Evolutionary conservation across 2,888 invertebrate species (phyloP).

Genomic region (Cerceris ruficornis): DNA sequence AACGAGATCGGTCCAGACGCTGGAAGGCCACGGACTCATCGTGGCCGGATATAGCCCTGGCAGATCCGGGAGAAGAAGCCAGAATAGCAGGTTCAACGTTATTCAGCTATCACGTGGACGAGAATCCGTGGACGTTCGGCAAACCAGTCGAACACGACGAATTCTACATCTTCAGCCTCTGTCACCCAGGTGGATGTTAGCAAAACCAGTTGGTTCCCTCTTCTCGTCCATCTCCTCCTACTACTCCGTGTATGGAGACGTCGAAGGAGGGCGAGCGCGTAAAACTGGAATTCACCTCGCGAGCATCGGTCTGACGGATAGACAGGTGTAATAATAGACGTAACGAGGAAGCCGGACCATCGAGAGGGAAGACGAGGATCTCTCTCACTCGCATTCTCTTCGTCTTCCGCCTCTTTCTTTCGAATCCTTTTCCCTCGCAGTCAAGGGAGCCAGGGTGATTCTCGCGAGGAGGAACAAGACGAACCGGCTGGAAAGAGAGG

Average conservation of each 20-base stretch:
- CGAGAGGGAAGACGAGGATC: slow-evolving; percentile 53
- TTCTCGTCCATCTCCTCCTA: slow-evolving; percentile 66
- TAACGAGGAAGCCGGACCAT: slow-evolving; percentile 71
- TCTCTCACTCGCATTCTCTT: background rate
- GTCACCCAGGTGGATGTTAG: slow-evolving; percentile 63
- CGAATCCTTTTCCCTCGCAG: slow-evolving; percentile 2
- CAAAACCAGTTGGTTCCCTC: slow-evolving; percentile 66
- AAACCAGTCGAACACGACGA: slow-evolving; percentile 69
- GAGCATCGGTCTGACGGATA: slow-evolving; percentile 64
- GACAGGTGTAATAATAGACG: slow-evolving; percentile 79
- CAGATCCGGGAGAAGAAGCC: slow-evolving; percentile 42
- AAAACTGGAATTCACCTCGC: slow-evolving; percentile 75
- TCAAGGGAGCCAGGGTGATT: slow-evolving; percentile 27
- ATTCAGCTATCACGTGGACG: slow-evolving; percentile 60
- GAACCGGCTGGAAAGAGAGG: slow-evolving; percentile 36
- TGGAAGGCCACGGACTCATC: slow-evolving; percentile 35
- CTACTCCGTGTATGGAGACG: slow-evolving; percentile 43
- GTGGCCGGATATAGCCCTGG: background rate
- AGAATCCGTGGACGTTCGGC: slow-evolving; percentile 59
- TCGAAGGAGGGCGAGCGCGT: slow-evolving; percentile 63
- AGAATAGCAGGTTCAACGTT: slow-evolving; percentile 62
- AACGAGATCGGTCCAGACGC: slow-evolving; percentile 40
- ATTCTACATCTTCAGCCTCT: slow-evolving; percentile 56
- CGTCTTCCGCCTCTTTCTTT: slow-evolving; percentile 11
- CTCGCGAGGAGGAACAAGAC: slow-evolving; percentile 38